A percentile compares a stretch with the other conserved stretches of the same genome.
Evolutionary conservation across 2,113 vertebrate species (phyloP).

Genomic region (Anhinga rufa): DNA sequence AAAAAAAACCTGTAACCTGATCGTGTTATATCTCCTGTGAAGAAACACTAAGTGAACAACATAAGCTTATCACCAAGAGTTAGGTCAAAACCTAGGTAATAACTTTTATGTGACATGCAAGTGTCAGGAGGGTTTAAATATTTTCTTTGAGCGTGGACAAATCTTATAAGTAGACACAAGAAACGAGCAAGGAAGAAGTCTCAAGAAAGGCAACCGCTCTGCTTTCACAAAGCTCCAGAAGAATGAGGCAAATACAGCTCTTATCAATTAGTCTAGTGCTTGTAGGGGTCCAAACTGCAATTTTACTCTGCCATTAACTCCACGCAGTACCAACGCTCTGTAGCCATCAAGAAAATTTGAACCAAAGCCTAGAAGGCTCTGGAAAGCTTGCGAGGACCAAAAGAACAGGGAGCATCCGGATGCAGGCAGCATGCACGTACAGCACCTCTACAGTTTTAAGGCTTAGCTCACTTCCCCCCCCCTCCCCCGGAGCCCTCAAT

Average conservation of each 20-base stretch:
- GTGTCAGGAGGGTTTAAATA: background rate
- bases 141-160: background rate
- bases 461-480: too few species aligned
- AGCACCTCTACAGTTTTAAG: rapidly evolving
- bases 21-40: background rate
- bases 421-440: rapidly evolving
- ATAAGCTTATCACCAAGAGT: background rate
- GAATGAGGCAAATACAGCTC: rapidly evolving
- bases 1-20: background rate
- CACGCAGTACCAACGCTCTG: background rate
- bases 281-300: rapidly evolving
- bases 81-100: background rate
- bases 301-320: too few species aligned
- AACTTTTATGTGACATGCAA: background rate
- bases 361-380: background rate
- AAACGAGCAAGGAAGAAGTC: background rate
- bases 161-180: background rate
- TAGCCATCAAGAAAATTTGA: rapidly evolving
- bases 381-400: too few species aligned
- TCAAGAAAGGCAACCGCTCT: background rate
- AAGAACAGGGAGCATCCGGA: too few species aligned
- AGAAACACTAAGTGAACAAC: background rate
- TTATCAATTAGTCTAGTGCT: rapidly evolving
- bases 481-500: rapidly evolving
- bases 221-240: background rate